Base-by-base conservation (phyloP, 2,888 invertebrate species). In the Coronaproctus castanopsis region DNA sequence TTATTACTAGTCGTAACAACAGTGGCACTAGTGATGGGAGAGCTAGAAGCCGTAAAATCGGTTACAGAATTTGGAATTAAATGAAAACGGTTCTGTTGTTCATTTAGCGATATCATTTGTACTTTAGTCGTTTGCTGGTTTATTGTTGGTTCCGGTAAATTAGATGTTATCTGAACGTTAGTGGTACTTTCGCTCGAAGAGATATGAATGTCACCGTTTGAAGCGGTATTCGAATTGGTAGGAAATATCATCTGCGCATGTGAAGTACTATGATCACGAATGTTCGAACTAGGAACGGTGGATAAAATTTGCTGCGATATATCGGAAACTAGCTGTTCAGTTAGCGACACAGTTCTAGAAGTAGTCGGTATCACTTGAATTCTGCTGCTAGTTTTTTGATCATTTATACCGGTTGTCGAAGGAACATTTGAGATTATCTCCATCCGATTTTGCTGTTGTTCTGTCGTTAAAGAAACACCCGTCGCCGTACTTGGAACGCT, bases 401-500 rank as follows among this genome's bases (percentile, higher is more conserved):
- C 66, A 22, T 36, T 49, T 3, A 58, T 3, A 2, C 50, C n/a
- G 1, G 55, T 55, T 21, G 55, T 55, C 60, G 60, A 61, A 55
- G 64, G 60, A 21, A 65, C 62, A 50, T 62, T 64, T 48, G 65
- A 64, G 19, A 65, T 59, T 24, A 66, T 66, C 58, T 66, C 65
- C 21, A 66, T 64, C 57, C 65, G 57, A 58, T 66, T 66, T 24
- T 61, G 61, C 24, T 60, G 57, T 18, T 61, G 57, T 21, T 60
- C 53, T n/a, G 52, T 53, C 18, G 52, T 52, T 51, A 57, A 55
- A 3, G 57, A 57, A 18, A 57, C 52, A 3, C 54, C 65, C 21
- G 63, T 55, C 22, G 57, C 57, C 5, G 53, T 57, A 51, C 55
- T 63, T 58, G 66, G 65, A 57, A 65, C 62, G 59, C 65, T 67